Base-by-base conservation (phyloP, 1,140 invertebrate genomes). In the Phocides pigmalion region DNA sequence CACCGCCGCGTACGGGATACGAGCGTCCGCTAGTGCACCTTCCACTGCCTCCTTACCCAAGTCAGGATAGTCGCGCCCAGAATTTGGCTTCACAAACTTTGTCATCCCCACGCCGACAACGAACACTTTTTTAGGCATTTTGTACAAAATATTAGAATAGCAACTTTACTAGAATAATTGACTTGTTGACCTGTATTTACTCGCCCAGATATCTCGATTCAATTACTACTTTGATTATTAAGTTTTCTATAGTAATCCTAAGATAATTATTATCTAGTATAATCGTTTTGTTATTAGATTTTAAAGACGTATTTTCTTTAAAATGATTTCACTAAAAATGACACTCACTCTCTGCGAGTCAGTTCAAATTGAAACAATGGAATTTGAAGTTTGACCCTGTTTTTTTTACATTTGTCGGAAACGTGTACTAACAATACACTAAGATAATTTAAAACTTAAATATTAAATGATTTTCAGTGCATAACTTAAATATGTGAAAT, bases 61-160 rank as follows among this genome's bases (percentile, higher is more conserved):
- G 67, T 98, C 94, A 0, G 98, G 98, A 85, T 99, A 99, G 90
- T 99, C 98, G 76, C 95, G 95, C 66, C 96, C 93, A 25, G 95
- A 93, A 70, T 94, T 92, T 39, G 98, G 98, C 88, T 99, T 99
- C 66, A 93, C 87, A 69, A 93, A 93, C 82, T 93, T 99, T 15
- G 98, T 99, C 98, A 99, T 99, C 54, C 98, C 98, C 70, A 99
- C 98, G 64, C 98, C 98, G 72, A 99, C 94, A 61, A 99, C 97
- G 90, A 95, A 99, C 28, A 99, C 97, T 87, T 91, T 92, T 73
- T 74, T 86, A 82, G 71, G 72, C 86, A 89, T 90, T 81, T 81
- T 88, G 68, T 50, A 5, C 8, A 32, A 32, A 11, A 32, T 32
- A 32, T 32, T 32, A 11, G 5, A 11, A 8, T 32, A 32, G 5